Evolutionary conservation across 2,113 vertebrate genomes (phyloP).

Genomic region (Herpailurus yagouaroundi): DNA sequence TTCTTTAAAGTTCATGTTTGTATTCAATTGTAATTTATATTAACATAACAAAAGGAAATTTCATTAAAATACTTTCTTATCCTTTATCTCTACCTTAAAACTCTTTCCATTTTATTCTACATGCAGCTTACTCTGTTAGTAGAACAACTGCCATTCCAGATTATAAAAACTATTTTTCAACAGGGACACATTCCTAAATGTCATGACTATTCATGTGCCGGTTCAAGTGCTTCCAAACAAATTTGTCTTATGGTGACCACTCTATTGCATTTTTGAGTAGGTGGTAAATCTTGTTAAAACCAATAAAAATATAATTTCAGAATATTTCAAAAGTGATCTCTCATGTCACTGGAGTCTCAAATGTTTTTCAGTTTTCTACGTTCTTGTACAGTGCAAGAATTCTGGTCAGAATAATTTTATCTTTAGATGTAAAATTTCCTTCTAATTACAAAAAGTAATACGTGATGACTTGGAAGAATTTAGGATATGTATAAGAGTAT

Average conservation of each 20-base stretch:
- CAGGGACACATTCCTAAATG: neutral
- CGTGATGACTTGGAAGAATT: conserved; percentile 8
- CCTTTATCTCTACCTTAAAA: conserved; percentile 32
- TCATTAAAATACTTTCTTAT: conserved; percentile 43
- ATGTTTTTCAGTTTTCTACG: conserved; percentile 46
- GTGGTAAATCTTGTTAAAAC: conserved; percentile 75
- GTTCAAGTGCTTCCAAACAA: conserved; percentile 34
- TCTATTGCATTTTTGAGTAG: conserved; percentile 52
- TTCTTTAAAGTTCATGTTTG: neutral
- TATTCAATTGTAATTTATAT: neutral
- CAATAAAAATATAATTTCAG: conserved; percentile 73
- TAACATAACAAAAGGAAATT: conserved; percentile 4
- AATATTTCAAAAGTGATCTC: conserved; percentile 64
- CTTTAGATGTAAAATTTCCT: conserved; percentile 36
- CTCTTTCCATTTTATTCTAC: conserved; percentile 45
- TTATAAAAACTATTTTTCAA: conserved; percentile 44
- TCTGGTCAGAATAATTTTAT: conserved; percentile 49
- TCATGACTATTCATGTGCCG: conserved; percentile 39
- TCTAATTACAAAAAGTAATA: conserved; percentile 28
- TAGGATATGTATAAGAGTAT: conserved; percentile 10
- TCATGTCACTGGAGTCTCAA: conserved; percentile 45
- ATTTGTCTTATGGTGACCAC: conserved; percentile 50
- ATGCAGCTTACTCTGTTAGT: neutral
- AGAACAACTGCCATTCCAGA: neutral
- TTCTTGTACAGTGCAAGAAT: conserved; percentile 17